Evolutionary conservation across 2,888 invertebrate species (phyloP).

Genomic region (Perdita meconis): DNA sequence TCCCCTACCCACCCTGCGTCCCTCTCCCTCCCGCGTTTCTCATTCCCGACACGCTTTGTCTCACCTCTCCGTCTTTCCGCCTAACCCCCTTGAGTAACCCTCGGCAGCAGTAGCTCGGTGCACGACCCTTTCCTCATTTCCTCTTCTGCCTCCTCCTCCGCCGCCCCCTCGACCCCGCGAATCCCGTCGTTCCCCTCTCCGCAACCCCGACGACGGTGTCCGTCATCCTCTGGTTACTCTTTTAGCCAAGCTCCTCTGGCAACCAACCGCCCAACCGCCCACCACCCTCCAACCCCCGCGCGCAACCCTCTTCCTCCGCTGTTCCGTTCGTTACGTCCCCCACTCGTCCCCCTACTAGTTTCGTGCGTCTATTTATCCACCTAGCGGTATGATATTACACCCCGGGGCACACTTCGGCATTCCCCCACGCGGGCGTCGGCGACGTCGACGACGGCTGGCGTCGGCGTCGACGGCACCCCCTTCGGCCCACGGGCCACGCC

Average conservation of each 20-base stretch:
- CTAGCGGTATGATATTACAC: constrained; percentile 84
- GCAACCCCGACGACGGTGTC: constrained; percentile 13
- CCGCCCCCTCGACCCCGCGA: not conserved
- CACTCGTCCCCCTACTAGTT: constrained; percentile 57
- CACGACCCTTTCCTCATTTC: constrained; percentile 64
- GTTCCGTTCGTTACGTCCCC: constrained; percentile 56
- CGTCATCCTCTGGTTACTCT: constrained; percentile 53
- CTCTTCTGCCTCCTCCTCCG: constrained; percentile 28
- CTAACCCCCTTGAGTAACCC: constrained; percentile 67
- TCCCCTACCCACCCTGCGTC: constrained; percentile 37
- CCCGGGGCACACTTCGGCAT: constrained; percentile 80
- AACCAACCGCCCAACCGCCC: constrained; percentile 1
- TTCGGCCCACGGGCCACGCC: constrained; percentile 77
- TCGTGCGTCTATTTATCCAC: constrained; percentile 83
- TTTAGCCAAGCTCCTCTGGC: constrained; percentile 41
- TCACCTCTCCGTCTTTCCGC: constrained; percentile 53
- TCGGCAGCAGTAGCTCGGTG: constrained; percentile 50
- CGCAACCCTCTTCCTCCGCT: constrained; percentile 51
- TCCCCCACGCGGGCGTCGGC: constrained; percentile 55
- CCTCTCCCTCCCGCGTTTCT: constrained; percentile 7
- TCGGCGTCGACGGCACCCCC: constrained; percentile 36
- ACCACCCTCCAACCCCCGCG: constrained; percentile 12
- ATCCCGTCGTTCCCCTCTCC: constrained; percentile 45
- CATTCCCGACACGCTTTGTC: constrained; percentile 38
- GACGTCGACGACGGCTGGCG: constrained; percentile 27